A percentile compares a stretch with the other conserved stretches of the same genome.
Evolutionary conservation across 2,888 invertebrate species (phyloP).

Genomic region (Scrobipalpa costella): DNA sequence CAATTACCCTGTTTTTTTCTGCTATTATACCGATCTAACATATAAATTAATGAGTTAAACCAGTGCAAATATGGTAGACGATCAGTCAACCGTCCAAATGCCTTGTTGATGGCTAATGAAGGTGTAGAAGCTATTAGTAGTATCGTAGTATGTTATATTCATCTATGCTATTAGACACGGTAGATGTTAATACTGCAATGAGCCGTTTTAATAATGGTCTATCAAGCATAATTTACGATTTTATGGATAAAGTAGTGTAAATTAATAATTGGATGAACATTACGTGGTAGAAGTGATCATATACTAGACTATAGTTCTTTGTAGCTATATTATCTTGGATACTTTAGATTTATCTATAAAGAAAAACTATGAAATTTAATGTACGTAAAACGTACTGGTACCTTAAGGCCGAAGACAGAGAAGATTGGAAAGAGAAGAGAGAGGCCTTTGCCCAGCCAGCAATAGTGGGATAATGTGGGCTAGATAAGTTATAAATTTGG

Average conservation of each 20-base stretch:
- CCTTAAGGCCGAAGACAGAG: no score
- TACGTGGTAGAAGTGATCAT: neutral
- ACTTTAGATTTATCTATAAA: no score
- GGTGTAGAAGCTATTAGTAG: neutral
- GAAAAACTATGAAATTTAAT: no score
- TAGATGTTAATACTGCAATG: neutral
- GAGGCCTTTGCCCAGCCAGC: no score
- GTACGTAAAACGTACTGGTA: no score
- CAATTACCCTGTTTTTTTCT: constrained; percentile 1
- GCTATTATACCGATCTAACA: neutral
- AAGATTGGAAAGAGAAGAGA: no score
- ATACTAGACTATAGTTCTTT: no score
- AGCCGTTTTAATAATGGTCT: neutral
- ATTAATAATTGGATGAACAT: neutral
- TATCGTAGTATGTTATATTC: neutral
- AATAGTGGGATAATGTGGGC: no score
- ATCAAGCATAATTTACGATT: neutral
- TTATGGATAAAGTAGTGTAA: neutral
- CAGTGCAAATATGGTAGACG: constrained; percentile 1
- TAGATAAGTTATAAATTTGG: no score
- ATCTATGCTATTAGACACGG: neutral
- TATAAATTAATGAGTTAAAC: neutral
- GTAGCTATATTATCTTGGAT: no score
- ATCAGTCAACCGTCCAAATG: constrained; percentile 8
- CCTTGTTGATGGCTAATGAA: constrained; percentile 9